Evolutionary conservation across 2,113 vertebrate species (phyloP).

Genomic region (Mesitornis unicolor): DNA sequence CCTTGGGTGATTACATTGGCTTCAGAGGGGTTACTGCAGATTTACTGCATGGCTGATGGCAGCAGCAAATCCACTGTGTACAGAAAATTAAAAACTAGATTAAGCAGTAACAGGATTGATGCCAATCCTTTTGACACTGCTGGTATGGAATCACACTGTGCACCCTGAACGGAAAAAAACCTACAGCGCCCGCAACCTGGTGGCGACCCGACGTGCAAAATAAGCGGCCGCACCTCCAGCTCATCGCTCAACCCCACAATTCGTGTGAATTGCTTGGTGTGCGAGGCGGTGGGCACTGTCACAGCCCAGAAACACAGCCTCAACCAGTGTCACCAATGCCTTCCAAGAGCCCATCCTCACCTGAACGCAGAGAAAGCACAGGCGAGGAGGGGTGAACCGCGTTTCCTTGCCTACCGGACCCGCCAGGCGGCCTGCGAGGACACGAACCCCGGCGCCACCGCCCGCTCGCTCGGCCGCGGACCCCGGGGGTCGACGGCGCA

Average conservation of each 20-base stretch:
- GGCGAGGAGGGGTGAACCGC: too few species aligned
- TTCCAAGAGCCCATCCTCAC: not conserved
- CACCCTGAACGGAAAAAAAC: not conserved
- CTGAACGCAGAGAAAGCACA: too few species aligned
- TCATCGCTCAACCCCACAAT: not conserved
- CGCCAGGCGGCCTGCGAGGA: not conserved
- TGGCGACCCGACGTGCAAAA: not conserved
- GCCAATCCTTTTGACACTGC: not conserved
- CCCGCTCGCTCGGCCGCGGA: not conserved
- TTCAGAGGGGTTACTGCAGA: not conserved
- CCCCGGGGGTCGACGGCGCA: not conserved
- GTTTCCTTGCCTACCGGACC: too few species aligned
- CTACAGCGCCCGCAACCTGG: not conserved
- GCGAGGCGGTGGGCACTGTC: not conserved
- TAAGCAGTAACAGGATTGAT: not conserved
- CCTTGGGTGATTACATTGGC: not conserved
- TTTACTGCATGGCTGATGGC: not conserved
- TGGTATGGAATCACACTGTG: not conserved
- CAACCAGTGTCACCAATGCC: rapidly evolving
- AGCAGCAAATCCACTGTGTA: not conserved
- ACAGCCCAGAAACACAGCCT: not conserved
- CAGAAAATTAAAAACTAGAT: not conserved
- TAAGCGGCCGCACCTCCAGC: not conserved
- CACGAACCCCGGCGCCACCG: not conserved
- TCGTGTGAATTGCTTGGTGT: too few species aligned